These are phyloP conservation scores for Carapus acus DNA, from an alignment of 2,797 vertebrate species.

Conservation along the genomic window DNA sequence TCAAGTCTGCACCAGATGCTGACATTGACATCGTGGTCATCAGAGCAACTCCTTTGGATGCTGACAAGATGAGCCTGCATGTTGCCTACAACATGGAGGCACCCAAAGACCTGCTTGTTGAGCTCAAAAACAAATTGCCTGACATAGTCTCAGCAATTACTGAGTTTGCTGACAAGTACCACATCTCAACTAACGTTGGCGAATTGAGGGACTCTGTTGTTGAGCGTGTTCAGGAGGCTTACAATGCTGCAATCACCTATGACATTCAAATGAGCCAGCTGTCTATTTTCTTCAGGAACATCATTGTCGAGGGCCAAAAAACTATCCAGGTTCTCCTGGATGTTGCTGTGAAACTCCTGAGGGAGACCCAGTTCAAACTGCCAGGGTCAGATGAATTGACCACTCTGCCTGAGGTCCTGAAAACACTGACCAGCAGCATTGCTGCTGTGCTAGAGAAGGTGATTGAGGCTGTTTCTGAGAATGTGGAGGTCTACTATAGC, in stretches of 20 bases:
- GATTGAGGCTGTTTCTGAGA: slow-evolving; percentile 50
- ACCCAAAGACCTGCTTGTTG: slow-evolving; percentile 58
- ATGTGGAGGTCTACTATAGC: slow-evolving; percentile 60
- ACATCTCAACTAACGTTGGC: slow-evolving; percentile 68
- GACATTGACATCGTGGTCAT: slow-evolving; percentile 68
- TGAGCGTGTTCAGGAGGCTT: slow-evolving; percentile 54
- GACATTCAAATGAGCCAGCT: slow-evolving; percentile 56
- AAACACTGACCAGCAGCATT: slow-evolving; percentile 47
- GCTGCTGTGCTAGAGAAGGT: slow-evolving; percentile 43
- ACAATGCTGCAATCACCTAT: slow-evolving; percentile 34
- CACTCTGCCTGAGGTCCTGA: slow-evolving; percentile 67
- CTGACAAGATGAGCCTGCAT: slow-evolving; percentile 57
- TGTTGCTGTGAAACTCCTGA: slow-evolving; percentile 67
- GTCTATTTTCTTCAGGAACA: slow-evolving; percentile 54
- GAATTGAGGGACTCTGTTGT: slow-evolving; percentile 64
- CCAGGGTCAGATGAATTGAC: slow-evolving; percentile 63
- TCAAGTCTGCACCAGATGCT: slow-evolving; percentile 69
- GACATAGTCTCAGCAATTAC: slow-evolving; percentile 61
- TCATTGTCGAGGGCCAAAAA: slow-evolving; percentile 31
- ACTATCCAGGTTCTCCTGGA: slow-evolving; percentile 55
- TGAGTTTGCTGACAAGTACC: slow-evolving; percentile 68
- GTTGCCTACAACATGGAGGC: slow-evolving; percentile 71
- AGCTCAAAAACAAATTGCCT: slow-evolving; percentile 65
- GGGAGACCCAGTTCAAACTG: slow-evolving; percentile 68
- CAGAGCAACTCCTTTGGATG: slow-evolving; percentile 50